Percentiles rank a stretch among this genome's conserved stretches.
These are phyloP conservation scores for Mystacides longicornis DNA, from an alignment of 2,888 invertebrate species.

Conservation along the genomic window DNA sequence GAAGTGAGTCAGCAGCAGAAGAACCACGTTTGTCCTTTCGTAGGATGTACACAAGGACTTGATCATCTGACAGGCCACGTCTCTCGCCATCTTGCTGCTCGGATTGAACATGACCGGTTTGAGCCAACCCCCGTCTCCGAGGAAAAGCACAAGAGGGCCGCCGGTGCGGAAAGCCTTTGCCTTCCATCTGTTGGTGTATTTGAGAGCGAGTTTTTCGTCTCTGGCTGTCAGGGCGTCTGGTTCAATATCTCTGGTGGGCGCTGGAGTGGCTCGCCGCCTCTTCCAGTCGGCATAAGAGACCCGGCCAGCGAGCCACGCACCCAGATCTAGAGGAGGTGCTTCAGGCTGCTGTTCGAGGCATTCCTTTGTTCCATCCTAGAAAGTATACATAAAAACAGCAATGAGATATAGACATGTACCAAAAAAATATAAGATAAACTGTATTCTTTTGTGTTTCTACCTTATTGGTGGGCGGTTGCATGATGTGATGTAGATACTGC, in stretches of 20 bases:
- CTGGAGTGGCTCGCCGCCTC: conserved; percentile 35
- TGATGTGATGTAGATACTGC: conserved; percentile 79
- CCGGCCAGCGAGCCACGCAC: conserved; percentile 45
- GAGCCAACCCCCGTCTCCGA: conserved; percentile 75
- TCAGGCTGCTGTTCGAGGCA: conserved; percentile 4
- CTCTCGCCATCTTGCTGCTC: conserved; percentile 80
- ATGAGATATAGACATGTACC: neutral
- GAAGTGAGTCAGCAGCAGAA: conserved; percentile 83
- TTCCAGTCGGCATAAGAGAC: conserved; percentile 43
- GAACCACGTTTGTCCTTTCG: conserved; percentile 52
- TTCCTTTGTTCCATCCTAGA: conserved; percentile 10
- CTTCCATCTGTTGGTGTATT: conserved; percentile 42
- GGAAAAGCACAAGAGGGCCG: conserved; percentile 51
- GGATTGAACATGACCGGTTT: conserved; percentile 89
- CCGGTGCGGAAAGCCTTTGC: conserved; percentile 29
- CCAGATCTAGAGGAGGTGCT: conserved; percentile 45
- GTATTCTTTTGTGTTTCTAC: neutral
- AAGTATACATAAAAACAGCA: neutral
- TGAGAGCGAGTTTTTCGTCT: conserved; percentile 35
- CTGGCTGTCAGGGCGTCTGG: conserved; percentile 20
- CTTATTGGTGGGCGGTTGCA: conserved; percentile 43
- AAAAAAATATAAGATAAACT: neutral
- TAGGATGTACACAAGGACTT: conserved; percentile 67
- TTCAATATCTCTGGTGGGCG: conserved; percentile 19
- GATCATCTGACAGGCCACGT: conserved; percentile 83